Conservation (phyloP, 2,888 invertebrate species). For the Dasypolia templi region DNA sequence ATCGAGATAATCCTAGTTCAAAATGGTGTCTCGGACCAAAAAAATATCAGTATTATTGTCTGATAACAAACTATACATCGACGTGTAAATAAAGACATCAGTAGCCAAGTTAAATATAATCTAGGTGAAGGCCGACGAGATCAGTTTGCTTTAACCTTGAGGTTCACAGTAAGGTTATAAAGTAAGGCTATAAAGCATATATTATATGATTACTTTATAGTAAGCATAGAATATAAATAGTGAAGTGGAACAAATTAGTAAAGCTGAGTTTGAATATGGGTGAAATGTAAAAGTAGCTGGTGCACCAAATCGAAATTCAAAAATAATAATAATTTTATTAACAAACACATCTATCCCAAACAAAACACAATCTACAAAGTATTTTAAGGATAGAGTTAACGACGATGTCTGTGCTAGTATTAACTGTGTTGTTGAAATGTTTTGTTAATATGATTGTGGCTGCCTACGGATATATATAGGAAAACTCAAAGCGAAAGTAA, state of each 20-base stretch:
- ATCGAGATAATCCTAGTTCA: not conserved
- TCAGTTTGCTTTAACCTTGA: not conserved
- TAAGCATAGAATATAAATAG: too few relatives aligned
- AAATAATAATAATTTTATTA: too few relatives aligned
- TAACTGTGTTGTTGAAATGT: too few relatives aligned
- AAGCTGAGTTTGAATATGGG: not conserved
- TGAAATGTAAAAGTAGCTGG: not conserved
- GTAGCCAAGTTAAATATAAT: conserved; percentile 7
- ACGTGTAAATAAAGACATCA: conserved; percentile 8
- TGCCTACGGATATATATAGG: too few relatives aligned
- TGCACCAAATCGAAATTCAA: not conserved
- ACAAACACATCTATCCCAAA: too few relatives aligned
- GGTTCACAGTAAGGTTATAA: not conserved
- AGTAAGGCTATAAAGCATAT: too few relatives aligned
- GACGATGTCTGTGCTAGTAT: too few relatives aligned
- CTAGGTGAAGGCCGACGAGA: conserved; percentile 42
- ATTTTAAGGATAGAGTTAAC: too few relatives aligned
- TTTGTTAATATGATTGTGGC: too few relatives aligned
- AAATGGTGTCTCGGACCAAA: not conserved
- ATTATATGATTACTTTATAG: too few relatives aligned
- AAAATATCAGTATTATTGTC: conserved; percentile 3
- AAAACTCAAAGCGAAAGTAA: too few relatives aligned
- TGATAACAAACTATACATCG: not conserved
- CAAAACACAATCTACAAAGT: too few relatives aligned
- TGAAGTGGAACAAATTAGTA: not conserved